A percentile compares a stretch with the other conserved stretches of the same genome.
Evolutionary conservation across 1,140 invertebrate genomes (phyloP).

Genomic region (Diorhabda elongata): DNA sequence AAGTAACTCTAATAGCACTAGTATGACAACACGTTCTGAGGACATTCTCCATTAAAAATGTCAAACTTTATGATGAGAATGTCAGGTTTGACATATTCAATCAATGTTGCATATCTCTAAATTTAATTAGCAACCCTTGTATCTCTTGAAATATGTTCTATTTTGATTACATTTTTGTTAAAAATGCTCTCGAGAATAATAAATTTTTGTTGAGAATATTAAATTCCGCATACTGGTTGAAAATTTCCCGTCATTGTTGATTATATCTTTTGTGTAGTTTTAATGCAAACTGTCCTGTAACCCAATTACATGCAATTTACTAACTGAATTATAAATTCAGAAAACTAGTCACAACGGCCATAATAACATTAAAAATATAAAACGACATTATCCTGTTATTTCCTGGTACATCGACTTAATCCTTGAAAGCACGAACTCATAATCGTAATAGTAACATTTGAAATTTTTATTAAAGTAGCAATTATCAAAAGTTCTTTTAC

Average conservation of each 20-base stretch:
- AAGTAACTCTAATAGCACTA: too few species aligned
- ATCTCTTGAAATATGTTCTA: too few species aligned
- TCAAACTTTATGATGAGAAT: too few species aligned
- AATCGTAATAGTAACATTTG: slow-evolving; percentile 8
- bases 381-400: slow-evolving; percentile 2
- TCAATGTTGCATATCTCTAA: too few species aligned
- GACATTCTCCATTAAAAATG: too few species aligned
- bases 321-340: not conserved
- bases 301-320: not conserved
- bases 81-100: too few species aligned
- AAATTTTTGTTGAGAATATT: not conserved
- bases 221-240: not conserved
- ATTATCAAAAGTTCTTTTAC: slow-evolving; percentile 15
- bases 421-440: not conserved
- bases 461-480: slow-evolving; percentile 7
- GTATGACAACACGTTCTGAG: too few species aligned
- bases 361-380: not conserved
- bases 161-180: too few species aligned
- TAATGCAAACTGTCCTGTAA: not conserved
- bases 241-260: slow-evolving; percentile 1
- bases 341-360: not conserved
- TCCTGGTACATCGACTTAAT: slow-evolving; percentile 2
- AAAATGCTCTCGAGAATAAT: too few species aligned
- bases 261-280: not conserved
- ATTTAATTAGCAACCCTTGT: too few species aligned